Evolutionary conservation across 2,113 vertebrate genomes (phyloP).

Genomic region (Channa argus): DNA sequence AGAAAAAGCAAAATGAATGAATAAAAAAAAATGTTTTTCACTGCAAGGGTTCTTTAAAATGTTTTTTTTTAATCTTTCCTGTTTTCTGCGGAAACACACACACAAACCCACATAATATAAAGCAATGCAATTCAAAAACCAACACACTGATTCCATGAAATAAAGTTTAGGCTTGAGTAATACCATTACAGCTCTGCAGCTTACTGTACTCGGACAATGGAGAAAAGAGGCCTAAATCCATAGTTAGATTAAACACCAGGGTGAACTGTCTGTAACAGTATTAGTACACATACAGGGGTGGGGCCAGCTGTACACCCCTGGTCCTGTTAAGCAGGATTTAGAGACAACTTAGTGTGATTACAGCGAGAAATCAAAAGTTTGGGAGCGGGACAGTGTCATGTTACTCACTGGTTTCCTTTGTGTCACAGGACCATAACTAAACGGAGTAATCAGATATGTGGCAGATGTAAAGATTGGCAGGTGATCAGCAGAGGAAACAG

Average conservation of each 20-base stretch:
- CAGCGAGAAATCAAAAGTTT: conserved; percentile 55
- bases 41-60: not conserved
- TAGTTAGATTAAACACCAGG: conserved; percentile 79
- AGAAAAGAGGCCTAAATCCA: conserved; percentile 75
- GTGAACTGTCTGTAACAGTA: conserved; percentile 71
- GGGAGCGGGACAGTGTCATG: not conserved
- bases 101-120: no score
- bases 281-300: conserved; percentile 63
- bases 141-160: conserved; percentile 9
- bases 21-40: conserved; percentile 19
- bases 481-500: not conserved
- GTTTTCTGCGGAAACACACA: not conserved
- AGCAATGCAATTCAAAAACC: not conserved
- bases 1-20: conserved; percentile 46
- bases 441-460: conserved; percentile 11
- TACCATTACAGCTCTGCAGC: conserved; percentile 52
- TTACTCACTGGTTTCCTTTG: conserved; percentile 19
- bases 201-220: conserved; percentile 64
- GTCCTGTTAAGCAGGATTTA: conserved; percentile 78
- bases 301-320: conserved; percentile 72
- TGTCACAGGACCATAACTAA: conserved; percentile 3
- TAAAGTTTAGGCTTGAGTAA: conserved; percentile 52
- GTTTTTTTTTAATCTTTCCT: conserved; percentile 11
- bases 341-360: conserved; percentile 78
- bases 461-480: conserved; percentile 15